Percentiles rank a stretch among this genome's conserved stretches.
phyloP scores from a whole-genome alignment of 2,797 vertebrate species.

The Spheniscus humboldti region DNA sequence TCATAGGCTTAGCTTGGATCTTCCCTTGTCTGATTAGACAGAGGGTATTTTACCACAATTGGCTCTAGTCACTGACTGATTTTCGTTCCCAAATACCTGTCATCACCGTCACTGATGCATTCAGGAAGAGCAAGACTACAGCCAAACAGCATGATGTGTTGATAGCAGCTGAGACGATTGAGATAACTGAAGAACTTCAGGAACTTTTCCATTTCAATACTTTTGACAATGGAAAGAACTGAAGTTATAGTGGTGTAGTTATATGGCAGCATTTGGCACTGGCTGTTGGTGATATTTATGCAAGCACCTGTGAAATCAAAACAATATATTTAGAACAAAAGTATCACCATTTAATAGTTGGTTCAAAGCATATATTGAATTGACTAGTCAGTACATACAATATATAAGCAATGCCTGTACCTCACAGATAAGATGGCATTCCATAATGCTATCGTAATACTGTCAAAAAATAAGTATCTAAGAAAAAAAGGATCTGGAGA shows the following conservation, averaged over 20 bases:
- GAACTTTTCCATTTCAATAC: constrained; percentile 87
- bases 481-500: not conserved
- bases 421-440: not conserved
- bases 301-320: constrained; percentile 80
- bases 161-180: constrained; percentile 87
- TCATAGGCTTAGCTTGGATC: not conserved
- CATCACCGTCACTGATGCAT: constrained; percentile 74
- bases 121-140: constrained; percentile 90
- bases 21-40: constrained; percentile 15
- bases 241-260: constrained; percentile 81
- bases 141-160: constrained; percentile 94
- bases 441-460: not conserved
- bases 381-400: not conserved
- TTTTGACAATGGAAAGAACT: constrained; percentile 78
- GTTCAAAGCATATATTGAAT: not conserved
- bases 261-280: constrained; percentile 91
- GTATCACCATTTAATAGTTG: not conserved
- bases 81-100: constrained; percentile 79
- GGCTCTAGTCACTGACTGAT: constrained; percentile 18
- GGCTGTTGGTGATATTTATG: constrained; percentile 80
- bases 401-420: not conserved
- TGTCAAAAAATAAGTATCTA: not conserved
- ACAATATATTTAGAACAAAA: constrained; percentile 37
- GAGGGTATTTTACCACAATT: constrained; percentile 5
- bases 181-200: constrained; percentile 90